phyloP scores from a whole-genome alignment of 2,888 invertebrate genomes.

The Loripinus fragilis region DNA sequence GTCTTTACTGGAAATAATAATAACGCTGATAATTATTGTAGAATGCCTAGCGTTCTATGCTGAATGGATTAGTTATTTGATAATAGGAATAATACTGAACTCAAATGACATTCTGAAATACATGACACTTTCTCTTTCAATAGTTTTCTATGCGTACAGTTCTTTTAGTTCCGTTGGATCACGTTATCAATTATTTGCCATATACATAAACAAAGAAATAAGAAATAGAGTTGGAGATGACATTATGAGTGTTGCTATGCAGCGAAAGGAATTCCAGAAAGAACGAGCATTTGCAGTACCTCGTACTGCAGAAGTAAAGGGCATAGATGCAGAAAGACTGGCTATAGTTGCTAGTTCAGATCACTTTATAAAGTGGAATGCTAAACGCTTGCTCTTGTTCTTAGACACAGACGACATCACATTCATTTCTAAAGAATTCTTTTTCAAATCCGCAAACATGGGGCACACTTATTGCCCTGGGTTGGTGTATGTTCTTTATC shows the following conservation, averaged over 20 bases:
- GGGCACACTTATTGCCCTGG: constrained; percentile 40
- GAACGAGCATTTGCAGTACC: background rate
- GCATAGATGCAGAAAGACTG: background rate
- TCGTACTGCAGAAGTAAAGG: background rate
- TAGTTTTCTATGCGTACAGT: background rate
- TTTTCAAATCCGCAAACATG: constrained; percentile 36
- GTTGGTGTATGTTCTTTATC: constrained; percentile 34
- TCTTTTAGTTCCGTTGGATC: constrained; percentile 5
- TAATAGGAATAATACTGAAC: constrained; percentile 22
- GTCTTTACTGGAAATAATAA: constrained; percentile 22
- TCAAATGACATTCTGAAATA: constrained; percentile 2
- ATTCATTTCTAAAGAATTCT: constrained; percentile 41
- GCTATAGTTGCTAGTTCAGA: too few species aligned
- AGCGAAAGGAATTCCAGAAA: background rate
- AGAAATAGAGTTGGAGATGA: constrained; percentile 10
- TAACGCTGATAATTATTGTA: constrained; percentile 5
- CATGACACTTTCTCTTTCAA: background rate
- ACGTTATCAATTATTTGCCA: background rate
- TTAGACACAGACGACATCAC: constrained; percentile 42
- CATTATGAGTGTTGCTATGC: constrained; percentile 9
- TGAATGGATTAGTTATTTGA: background rate
- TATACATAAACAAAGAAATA: background rate
- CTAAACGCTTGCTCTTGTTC: constrained; percentile 35
- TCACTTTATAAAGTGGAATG: constrained; percentile 37
- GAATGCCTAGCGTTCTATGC: constrained; percentile 21